Conservation (phyloP, 1,140 invertebrate genomes). For the Chelonus insularis region DNA sequence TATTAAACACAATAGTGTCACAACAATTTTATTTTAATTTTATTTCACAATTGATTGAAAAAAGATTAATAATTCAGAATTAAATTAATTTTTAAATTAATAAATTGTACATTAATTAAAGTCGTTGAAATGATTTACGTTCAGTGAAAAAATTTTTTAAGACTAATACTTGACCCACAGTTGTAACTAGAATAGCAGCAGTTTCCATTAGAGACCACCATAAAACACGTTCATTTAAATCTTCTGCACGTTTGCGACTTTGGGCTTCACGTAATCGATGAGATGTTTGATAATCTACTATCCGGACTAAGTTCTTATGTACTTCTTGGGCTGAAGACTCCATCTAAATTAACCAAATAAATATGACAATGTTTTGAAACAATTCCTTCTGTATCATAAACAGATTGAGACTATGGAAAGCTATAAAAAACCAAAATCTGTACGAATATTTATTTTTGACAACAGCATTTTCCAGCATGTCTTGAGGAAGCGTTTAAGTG, state of each 20-base stretch:
- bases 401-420: too few relatives aligned
- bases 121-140: slow-evolving; percentile 65
- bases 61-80: too few relatives aligned
- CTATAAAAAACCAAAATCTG: too few relatives aligned
- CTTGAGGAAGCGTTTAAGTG: too few relatives aligned
- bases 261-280: slow-evolving; percentile 93
- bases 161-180: slow-evolving; percentile 87
- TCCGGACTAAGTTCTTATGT: slow-evolving; percentile 82
- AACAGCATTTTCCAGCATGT: too few relatives aligned
- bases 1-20: too few relatives aligned
- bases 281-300: slow-evolving; percentile 95
- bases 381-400: too few relatives aligned
- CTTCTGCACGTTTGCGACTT: slow-evolving; percentile 91
- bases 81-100: neutral
- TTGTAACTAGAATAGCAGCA: slow-evolving; percentile 79
- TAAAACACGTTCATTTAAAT: slow-evolving; percentile 90
- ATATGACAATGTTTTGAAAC: too few relatives aligned
- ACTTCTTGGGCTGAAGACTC: slow-evolving; percentile 87
- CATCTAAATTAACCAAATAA: too few relatives aligned
- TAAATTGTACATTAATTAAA: slow-evolving; percentile 10
- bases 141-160: slow-evolving; percentile 96
- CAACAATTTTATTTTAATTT: too few relatives aligned
- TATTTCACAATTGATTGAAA: too few relatives aligned
- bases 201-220: slow-evolving; percentile 93
- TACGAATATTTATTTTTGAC: too few relatives aligned